These are phyloP conservation scores for Drosophila parabipectinata DNA, from an alignment of 1,140 invertebrate genomes.

Conservation along the genomic window DNA sequence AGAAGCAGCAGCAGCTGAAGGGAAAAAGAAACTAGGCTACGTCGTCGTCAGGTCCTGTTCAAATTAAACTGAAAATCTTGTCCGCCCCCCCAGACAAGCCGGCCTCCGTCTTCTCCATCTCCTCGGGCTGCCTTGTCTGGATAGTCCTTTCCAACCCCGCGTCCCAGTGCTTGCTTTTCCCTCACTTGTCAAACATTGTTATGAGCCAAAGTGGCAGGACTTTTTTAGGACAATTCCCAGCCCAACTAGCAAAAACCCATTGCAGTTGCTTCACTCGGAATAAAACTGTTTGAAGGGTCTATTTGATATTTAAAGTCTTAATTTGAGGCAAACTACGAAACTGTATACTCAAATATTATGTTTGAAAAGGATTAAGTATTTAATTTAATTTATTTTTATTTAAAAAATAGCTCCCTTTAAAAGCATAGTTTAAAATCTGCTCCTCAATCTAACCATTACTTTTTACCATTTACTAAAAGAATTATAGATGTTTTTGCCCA, in stretches of 20 bases:
- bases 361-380: not conserved
- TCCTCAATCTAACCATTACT: too few relatives aligned
- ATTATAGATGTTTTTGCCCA: too few relatives aligned
- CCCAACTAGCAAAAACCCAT: conserved; percentile 1
- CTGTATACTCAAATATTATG: not conserved
- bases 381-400: not conserved
- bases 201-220: conserved; percentile 70
- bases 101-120: not conserved
- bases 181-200: conserved; percentile 60
- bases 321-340: not conserved
- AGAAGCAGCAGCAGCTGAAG: not conserved
- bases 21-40: conserved; percentile 66
- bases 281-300: conserved; percentile 1
- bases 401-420: not conserved
- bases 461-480: too few relatives aligned
- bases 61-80: conserved; percentile 81
- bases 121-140: conserved; percentile 38
- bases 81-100: conserved; percentile 47
- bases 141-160: conserved; percentile 9
- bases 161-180: conserved; percentile 19
- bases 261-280: not conserved
- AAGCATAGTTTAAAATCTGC: too few relatives aligned
- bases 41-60: conserved; percentile 70
- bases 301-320: conserved; percentile 1
- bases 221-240: conserved; percentile 63